Percentiles rank a stretch among this genome's conserved stretches.
Evolutionary conservation across 2,888 invertebrate genomes (phyloP).

Genomic region (Eulithis testata): DNA sequence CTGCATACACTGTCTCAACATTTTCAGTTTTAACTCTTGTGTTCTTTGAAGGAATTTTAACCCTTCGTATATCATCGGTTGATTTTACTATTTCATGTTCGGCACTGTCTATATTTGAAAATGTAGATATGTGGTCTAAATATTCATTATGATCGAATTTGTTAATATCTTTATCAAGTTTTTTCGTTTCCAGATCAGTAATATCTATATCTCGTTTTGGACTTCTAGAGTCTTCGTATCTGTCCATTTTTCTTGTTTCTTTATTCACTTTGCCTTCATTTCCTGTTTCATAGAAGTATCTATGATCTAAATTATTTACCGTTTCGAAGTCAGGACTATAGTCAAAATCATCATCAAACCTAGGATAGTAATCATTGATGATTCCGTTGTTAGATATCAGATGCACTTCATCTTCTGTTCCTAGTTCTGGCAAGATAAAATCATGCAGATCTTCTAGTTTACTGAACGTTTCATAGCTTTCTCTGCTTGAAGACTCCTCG

Average conservation of each 20-base stretch:
- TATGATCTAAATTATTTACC: conserved; percentile 52
- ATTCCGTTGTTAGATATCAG: conserved; percentile 50
- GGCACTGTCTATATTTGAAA: conserved; percentile 43
- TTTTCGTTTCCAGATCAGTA: conserved; percentile 15
- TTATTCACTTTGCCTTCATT: conserved; percentile 34
- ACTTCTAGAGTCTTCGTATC: conserved; percentile 20
- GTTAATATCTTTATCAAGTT: conserved; percentile 43
- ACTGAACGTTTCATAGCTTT: conserved; percentile 31
- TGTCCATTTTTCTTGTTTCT: conserved; percentile 34
- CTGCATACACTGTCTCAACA: conserved; percentile 67
- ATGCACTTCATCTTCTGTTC: conserved; percentile 49
- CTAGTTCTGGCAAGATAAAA: conserved; percentile 42
- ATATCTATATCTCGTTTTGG: conserved; percentile 8
- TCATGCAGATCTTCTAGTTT: conserved; percentile 35
- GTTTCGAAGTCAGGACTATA: conserved; percentile 52
- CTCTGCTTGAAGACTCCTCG: conserved; percentile 14
- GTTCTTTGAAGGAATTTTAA: conserved; percentile 30
- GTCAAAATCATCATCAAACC: conserved; percentile 61
- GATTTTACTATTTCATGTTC: conserved; percentile 35
- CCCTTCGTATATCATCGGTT: conserved; percentile 27
- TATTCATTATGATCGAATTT: conserved; percentile 31
- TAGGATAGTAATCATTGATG: conserved; percentile 69
- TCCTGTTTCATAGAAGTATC: conserved; percentile 61
- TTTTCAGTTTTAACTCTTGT: conserved; percentile 33
- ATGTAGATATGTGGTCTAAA: conserved; percentile 35